These are phyloP conservation scores for Cochlearius cochlearius DNA, from an alignment of 2,113 vertebrate genomes.

Conservation along the genomic window DNA sequence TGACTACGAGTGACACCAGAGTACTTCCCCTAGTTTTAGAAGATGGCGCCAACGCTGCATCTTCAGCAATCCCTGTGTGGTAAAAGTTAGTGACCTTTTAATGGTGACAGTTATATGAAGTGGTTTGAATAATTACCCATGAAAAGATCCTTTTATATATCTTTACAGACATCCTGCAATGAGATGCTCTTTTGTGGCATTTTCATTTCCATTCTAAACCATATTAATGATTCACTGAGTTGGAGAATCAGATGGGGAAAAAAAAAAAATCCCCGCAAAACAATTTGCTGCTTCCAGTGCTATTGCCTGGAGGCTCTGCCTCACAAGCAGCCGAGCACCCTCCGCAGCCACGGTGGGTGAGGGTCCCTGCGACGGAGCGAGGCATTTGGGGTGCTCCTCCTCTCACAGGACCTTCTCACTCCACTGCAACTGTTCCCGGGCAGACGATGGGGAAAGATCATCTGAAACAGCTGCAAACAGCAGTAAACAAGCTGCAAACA, in stretches of 20 bases:
- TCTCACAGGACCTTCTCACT: not conserved
- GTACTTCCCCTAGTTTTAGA: not conserved
- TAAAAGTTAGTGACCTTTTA: slow-evolving; percentile 69
- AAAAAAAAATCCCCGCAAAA: not conserved
- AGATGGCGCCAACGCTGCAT: not conserved
- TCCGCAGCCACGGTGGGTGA: not conserved
- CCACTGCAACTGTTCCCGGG: not conserved
- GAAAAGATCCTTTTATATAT: slow-evolving; percentile 63
- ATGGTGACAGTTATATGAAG: slow-evolving; percentile 64
- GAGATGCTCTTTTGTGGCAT: slow-evolving; percentile 69
- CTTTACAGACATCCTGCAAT: slow-evolving; percentile 56
- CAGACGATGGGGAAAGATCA: not conserved
- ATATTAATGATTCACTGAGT: slow-evolving; percentile 55
- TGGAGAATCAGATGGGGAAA: not conserved
- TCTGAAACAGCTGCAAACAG: slow-evolving; percentile 17
- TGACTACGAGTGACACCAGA: not conserved
- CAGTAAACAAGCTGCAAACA: slow-evolving; percentile 39
- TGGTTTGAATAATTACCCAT: slow-evolving; percentile 62
- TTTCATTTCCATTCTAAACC: slow-evolving; percentile 63
- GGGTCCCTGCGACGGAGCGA: not conserved
- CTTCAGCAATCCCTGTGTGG: not conserved
- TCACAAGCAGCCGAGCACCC: not conserved
- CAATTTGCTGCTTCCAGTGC: slow-evolving; percentile 24
- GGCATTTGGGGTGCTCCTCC: not conserved
- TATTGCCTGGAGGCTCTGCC: not conserved